These are phyloP conservation scores for Macrotrachela quadricornifera DNA, from an alignment of 1,140 invertebrate genomes.

Conservation along the genomic window DNA sequence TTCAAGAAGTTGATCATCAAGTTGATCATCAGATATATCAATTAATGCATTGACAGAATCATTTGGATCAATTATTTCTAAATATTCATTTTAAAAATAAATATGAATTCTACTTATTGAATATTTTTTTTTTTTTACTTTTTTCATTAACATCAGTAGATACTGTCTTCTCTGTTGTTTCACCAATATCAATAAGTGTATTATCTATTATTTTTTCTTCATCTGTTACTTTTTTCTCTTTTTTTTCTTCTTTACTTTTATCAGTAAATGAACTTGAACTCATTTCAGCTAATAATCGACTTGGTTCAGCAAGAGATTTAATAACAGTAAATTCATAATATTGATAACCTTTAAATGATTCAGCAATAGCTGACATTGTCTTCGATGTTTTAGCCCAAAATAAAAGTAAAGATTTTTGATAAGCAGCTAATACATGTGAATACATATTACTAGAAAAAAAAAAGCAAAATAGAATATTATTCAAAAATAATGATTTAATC, in stretches of 20 bases:
- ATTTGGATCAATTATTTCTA: too few relatives aligned
- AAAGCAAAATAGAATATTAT: too few relatives aligned
- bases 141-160: too few relatives aligned
- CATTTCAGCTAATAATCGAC: not conserved
- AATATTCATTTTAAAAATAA: too few relatives aligned
- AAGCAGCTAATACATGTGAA: conserved; percentile 76
- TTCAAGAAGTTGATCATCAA: too few relatives aligned
- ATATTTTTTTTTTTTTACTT: too few relatives aligned
- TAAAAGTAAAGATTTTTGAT: conserved; percentile 58
- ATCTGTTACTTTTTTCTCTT: not conserved
- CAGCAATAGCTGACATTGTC: conserved; percentile 55
- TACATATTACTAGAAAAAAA: conserved; percentile 58
- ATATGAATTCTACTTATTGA: too few relatives aligned
- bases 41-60: too few relatives aligned
- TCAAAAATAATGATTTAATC: too few relatives aligned
- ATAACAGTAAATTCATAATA: conserved; percentile 81
- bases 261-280: too few relatives aligned
- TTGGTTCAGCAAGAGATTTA: conserved; percentile 28
- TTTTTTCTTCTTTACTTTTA: not conserved
- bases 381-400: conserved; percentile 52
- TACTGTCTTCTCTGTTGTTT: not conserved
- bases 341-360: conserved; percentile 56
- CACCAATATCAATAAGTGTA: not conserved
- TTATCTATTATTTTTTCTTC: not conserved
- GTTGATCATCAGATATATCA: too few relatives aligned